Base-by-base conservation (phyloP, 2,797 vertebrate species). In the Pantherophis vulpinus region DNA sequence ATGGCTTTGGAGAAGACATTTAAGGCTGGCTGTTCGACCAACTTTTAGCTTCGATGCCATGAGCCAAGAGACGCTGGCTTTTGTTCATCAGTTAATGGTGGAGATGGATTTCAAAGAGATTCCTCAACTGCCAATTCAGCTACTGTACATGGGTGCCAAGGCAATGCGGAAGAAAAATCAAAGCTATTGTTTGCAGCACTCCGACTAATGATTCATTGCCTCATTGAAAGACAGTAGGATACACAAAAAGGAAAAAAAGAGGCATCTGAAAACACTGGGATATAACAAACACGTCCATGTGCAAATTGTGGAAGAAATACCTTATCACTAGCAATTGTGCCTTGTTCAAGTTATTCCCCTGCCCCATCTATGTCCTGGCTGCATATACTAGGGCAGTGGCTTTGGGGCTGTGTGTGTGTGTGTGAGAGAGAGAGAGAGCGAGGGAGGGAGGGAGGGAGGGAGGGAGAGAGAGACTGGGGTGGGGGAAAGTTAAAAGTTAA, bases 21-120 rank as follows among this genome's bases (percentile, higher is more conserved):
- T 79, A 92, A 93, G 63, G 23, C 83, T 63, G 37, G 37, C 90
- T 88, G 54, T 37, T 60, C 3, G 16, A 95, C 63, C 59, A 59
- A 93, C 93, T 93, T 86, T 94, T 8, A 51, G 60, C 0, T 0
- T 42, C 90, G n/a, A 95, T 94, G 90, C 5, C 58, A 56, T 93
- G 37, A 93, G 10, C 90, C 83, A 93, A 94, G 2, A 74, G 4
- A 93, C 74, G 74, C 42, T 51, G 37, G 51, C 60, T 92, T 0
- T 55, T 16, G 83, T 94, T 96, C 87, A 93, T 10, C 66, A 87
- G 86, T 94, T 91, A 0, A 74, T 92, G 88, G 59, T 63, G 10
- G 29, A 87, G 90, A 13, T 61, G 70, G 87, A 95, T 94, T 92
- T 61, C 74, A 87, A 92, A 93, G 4, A 54, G 90, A 61, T 94